These are phyloP conservation scores for Cotesia glomerata DNA, from an alignment of 1,140 invertebrate genomes.

Conservation along the genomic window DNA sequence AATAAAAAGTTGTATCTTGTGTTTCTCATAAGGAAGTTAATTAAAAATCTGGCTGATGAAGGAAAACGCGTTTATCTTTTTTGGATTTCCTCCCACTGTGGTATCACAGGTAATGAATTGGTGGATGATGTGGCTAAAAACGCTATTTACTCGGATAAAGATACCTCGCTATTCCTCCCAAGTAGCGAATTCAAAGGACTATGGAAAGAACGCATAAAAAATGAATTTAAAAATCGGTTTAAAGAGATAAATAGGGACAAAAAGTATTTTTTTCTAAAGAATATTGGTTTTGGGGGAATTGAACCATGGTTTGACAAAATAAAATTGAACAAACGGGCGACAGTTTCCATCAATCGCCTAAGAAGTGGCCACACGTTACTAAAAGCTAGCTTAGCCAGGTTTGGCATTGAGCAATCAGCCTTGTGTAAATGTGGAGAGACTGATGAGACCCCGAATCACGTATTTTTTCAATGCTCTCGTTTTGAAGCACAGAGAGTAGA, in stretches of 20 bases:
- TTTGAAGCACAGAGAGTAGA: background rate
- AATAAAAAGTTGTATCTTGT: background rate
- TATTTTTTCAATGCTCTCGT: constrained; percentile 16
- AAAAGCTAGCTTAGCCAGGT: background rate
- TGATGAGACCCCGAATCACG: constrained; percentile 9
- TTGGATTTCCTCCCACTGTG: background rate
- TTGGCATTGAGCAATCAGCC: constrained; percentile 6
- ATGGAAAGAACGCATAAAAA: background rate
- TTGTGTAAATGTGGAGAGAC: background rate
- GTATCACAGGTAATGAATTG: background rate
- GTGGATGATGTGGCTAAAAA: background rate
- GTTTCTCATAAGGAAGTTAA: background rate
- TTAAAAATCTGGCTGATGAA: background rate
- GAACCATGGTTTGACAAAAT: background rate
- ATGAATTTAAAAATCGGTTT: background rate
- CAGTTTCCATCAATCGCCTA: constrained; percentile 10
- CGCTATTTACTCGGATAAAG: background rate
- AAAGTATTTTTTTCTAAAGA: background rate
- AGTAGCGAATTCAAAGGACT: background rate
- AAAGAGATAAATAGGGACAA: too few species aligned
- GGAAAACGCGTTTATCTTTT: background rate
- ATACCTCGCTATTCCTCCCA: too few species aligned
- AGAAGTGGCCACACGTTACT: constrained; percentile 11
- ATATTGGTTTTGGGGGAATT: background rate
- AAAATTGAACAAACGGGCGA: background rate